Conservation (phyloP, 2,797 vertebrate genomes). For the Apogon hyalosoma region DNA sequence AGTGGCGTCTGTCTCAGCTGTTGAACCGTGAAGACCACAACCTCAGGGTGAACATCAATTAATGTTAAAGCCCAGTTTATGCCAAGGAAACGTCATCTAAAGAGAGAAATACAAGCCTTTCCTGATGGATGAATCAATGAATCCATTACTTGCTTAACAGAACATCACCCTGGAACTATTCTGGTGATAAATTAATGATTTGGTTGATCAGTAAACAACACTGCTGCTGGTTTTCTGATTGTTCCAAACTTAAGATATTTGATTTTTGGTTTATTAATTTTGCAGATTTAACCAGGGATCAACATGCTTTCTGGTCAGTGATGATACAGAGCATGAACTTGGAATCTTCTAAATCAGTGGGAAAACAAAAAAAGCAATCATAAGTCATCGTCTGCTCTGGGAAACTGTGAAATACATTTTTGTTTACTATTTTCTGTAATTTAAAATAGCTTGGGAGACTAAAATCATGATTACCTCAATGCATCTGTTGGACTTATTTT, state of each 20-base stretch:
- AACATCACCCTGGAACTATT: background rate
- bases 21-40: slow-evolving; percentile 17
- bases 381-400: background rate
- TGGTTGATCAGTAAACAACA: background rate
- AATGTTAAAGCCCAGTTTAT: background rate
- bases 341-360: too few relatives aligned
- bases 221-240: too few relatives aligned
- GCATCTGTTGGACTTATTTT: too few relatives aligned
- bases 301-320: too few relatives aligned
- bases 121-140: background rate
- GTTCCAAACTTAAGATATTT: background rate
- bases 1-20: background rate
- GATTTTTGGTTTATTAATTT: background rate
- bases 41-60: background rate
- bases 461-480: too few relatives aligned
- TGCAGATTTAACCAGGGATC: too few relatives aligned
- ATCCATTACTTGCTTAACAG: background rate
- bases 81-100: background rate
- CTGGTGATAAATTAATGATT: background rate
- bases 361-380: background rate
- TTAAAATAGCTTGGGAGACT: background rate
- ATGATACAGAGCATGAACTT: too few relatives aligned
- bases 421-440: too few relatives aligned
- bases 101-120: background rate
- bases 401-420: background rate